A percentile compares a stretch with the other conserved stretches of the same genome.
phyloP scores from a whole-genome alignment of 1,140 invertebrate species.

The Drosophila rufa region DNA sequence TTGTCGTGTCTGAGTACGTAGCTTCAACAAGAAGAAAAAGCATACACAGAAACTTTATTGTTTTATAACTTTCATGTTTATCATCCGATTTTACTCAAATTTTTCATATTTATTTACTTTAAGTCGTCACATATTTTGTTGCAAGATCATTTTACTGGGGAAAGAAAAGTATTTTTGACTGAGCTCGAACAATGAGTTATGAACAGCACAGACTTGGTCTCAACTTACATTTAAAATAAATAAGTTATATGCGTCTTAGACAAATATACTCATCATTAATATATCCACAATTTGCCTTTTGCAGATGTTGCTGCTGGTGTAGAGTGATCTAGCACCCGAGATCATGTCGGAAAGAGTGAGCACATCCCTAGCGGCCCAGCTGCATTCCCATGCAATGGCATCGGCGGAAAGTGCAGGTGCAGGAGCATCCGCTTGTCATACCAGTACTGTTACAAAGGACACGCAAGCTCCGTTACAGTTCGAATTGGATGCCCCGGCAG shows the following conservation, averaged over 20 bases:
- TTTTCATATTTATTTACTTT: too few relatives aligned
- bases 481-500: constrained; percentile 66
- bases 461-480: constrained; percentile 50
- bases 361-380: constrained; percentile 60
- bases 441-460: constrained; percentile 35
- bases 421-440: constrained; percentile 32
- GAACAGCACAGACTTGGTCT: too few relatives aligned
- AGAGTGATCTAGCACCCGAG: constrained; percentile 10
- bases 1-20: too few relatives aligned
- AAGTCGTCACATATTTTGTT: too few relatives aligned
- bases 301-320: constrained; percentile 40
- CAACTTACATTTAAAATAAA: neutral
- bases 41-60: too few relatives aligned
- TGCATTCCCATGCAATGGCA: constrained; percentile 69
- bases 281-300: constrained; percentile 3
- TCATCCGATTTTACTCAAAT: too few relatives aligned
- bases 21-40: too few relatives aligned
- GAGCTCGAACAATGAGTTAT: too few relatives aligned
- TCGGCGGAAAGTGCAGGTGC: constrained; percentile 22
- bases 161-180: too few relatives aligned
- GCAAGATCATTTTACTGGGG: too few relatives aligned
- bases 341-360: constrained; percentile 73
- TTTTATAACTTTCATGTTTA: too few relatives aligned
- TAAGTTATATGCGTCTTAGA: neutral
- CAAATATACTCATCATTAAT: neutral